Evolutionary conservation across 2,113 vertebrate genomes (phyloP), one percentile per base, ranked within the genome.

Genomic region (Cephalopholis sonnerati): DNA sequence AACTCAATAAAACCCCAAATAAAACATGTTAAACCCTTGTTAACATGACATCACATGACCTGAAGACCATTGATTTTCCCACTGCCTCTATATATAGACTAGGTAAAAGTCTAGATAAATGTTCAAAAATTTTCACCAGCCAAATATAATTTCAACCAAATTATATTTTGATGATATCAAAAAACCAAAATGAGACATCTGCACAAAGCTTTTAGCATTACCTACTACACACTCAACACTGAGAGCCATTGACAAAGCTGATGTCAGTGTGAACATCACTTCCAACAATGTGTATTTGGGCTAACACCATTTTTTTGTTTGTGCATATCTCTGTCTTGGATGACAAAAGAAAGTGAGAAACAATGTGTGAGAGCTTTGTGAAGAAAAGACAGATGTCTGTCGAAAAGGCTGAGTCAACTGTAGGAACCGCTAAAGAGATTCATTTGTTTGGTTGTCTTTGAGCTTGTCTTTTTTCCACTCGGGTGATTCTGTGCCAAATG

Each of bases 341-440:
- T 79, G 61, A 74, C 71, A 82, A 85, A 80, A 61, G 8, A 77
- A 67, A 55, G 86, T 66, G 90, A 65, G 73, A 92, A 88, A 65
- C 62, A 65, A 72, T 71, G 83, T 84, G 78, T 48, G 66, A 77
- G 44, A 77, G 69, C 68, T 77, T 75, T 74, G 82, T 79, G 54
- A 79, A 53, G 72, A 57, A 50, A 74, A 82, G 59, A 77, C 73
- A 74, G 53, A 79, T 82, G 80, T 79, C 75, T 65, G 54, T 68
- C 24, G 24, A 7, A 61, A 77, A 78, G 48, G 59, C 54, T 11
- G 32, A 86, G 66, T 73, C 63, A 61, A 29, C 54, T 69, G 53
- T 9, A 73, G 55, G 24, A 58, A 36, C 46, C 11, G 54, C 8
- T 46, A 22, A 72, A 71, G 9, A 82, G 41, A 72, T 54, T 7